Conservation (phyloP, 2,888 invertebrate genomes). For the Subacronicta megacephala region DNA sequence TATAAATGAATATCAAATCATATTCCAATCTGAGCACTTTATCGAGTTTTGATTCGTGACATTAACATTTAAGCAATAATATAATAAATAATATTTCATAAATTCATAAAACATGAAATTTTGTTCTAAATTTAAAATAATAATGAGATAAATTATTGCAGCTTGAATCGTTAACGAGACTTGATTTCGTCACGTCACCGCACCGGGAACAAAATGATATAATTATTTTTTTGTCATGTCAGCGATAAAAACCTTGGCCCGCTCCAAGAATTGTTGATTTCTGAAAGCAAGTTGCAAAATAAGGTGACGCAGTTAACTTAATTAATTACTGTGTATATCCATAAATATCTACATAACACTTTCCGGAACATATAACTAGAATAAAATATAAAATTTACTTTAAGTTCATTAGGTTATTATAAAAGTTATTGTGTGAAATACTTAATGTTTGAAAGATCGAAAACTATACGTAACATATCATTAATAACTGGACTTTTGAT, state of each 20-base stretch:
- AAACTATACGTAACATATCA: too few species aligned
- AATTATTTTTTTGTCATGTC: constrained; percentile 42
- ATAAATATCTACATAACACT: too few species aligned
- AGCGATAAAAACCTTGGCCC: constrained; percentile 46
- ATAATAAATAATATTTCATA: too few species aligned
- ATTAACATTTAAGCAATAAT: too few species aligned
- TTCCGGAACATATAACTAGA: background rate
- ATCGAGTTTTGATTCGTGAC: too few species aligned
- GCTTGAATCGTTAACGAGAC: constrained; percentile 11
- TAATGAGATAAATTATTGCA: constrained; percentile 8
- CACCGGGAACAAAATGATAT: constrained; percentile 22
- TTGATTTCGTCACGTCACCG: constrained; percentile 26
- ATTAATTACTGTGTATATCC: constrained; percentile 18
- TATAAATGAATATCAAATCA: too few species aligned
- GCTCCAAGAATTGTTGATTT: constrained; percentile 42
- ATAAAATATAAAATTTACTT: background rate
- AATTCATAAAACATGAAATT: background rate
- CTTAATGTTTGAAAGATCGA: too few species aligned
- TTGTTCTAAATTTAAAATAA: constrained; percentile 8
- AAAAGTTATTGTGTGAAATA: too few species aligned
- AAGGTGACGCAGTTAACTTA: constrained; percentile 16
- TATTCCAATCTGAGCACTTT: too few species aligned
- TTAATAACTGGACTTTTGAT: too few species aligned
- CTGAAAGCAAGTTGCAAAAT: constrained; percentile 50
- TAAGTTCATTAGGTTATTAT: too few species aligned